Evolutionary conservation across 2,888 invertebrate species (phyloP), one percentile per base, ranked within the genome.

Genomic region (Lymantria monacha): DNA sequence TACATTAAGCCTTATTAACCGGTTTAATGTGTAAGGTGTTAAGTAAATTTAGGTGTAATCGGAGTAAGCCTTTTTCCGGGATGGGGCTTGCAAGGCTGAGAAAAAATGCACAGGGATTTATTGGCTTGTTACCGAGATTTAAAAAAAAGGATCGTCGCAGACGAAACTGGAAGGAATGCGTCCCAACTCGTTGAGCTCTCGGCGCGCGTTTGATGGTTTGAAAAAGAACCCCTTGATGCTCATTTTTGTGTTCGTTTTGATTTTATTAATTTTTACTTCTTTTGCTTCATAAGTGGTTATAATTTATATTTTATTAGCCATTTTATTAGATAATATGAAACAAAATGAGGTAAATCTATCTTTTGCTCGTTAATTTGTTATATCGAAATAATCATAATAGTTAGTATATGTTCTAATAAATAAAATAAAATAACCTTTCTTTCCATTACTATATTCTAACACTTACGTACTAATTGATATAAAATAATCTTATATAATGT

Each of bases 1-100:
- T 83, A 78, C 72, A 82, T 87, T 86, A 86, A 79, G 76, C 82
- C 85, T 87, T 83, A 89, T 89, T 87, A 88, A 76, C 76, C 75
- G 78, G 79, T 79, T 83, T 83, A 87, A 86, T 83, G 84, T 79
- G 85, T 84, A 81, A 38, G 83, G 90, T 90, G 91, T 89, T 91
- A 91, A 92, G 91, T 92, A 91, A 91, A 92, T 92, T 91, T 90
- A 85, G 74, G 79, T 89, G 90, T 91, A 90, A 91, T 91, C 89
- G 83, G 75, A 79, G 76, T 85, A 85, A 90, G 83, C 86, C 87
- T 86, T 91, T 85, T 87, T 85, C 76, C 53, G 49, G 47, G 59
- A 42, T 72, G 73, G 76, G 76, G 76, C 68, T 67, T 76, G 61
- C 44, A 49, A 51, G 47, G 59, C 53, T 57, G 78, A 70, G 70